phyloP scores from a whole-genome alignment of 2,888 invertebrate genomes.

The Heteromurus nitidus region DNA sequence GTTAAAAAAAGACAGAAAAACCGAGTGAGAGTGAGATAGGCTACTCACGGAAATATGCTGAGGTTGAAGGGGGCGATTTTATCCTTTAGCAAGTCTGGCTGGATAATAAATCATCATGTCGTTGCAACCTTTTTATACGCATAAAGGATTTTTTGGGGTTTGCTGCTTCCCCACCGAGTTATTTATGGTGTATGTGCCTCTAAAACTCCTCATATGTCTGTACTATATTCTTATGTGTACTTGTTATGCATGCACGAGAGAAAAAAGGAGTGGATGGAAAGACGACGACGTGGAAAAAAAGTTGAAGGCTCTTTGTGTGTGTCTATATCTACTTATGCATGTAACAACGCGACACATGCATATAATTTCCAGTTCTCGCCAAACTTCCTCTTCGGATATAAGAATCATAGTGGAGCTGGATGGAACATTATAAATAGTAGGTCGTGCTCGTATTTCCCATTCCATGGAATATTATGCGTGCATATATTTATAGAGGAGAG shows the following conservation, averaged over 20 bases:
- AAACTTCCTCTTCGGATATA: too few species aligned
- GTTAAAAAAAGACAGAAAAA: too few species aligned
- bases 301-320: conserved; percentile 39
- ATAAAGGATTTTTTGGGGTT: conserved; percentile 68
- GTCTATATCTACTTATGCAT: conserved; percentile 34
- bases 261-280: too few species aligned
- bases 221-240: background rate
- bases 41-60: conserved; percentile 43
- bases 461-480: too few species aligned
- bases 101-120: conserved; percentile 73
- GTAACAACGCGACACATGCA: conserved; percentile 42
- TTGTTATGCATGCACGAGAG: background rate
- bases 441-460: too few species aligned
- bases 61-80: conserved; percentile 69
- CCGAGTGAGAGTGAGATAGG: conserved; percentile 31
- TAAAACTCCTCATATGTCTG: conserved; percentile 22
- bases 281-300: conserved; percentile 26
- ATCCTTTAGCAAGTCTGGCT: conserved; percentile 54
- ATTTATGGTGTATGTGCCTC: conserved; percentile 72
- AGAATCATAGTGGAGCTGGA: too few species aligned
- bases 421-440: too few species aligned
- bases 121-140: conserved; percentile 71
- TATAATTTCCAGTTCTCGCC: conserved; percentile 19
- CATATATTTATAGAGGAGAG: too few species aligned
- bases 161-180: conserved; percentile 70